Base-by-base conservation (phyloP, 2,888 invertebrate species). In the Hypsopygia costalis region DNA sequence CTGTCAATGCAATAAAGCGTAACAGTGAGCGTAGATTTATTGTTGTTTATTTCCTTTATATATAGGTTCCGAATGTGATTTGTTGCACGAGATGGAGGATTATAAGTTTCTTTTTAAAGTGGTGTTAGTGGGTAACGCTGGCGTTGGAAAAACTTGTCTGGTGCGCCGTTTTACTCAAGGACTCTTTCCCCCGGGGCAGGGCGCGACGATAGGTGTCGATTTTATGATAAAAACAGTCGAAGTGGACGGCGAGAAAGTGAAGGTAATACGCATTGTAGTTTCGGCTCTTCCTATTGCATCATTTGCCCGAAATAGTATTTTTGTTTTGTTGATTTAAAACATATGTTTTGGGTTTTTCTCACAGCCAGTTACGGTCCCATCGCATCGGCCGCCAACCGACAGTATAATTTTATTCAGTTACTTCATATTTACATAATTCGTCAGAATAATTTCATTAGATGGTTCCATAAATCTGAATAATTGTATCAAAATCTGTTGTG, bases 191-290 rank as follows among this genome's bases (percentile, higher is more conserved):
- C 98, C 98, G 22, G 98, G 98, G 8, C 98, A 99, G 89, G 98
- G 98, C 56, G 98, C 98, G 41, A 99, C 98, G 1, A 99, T 99
- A 65, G 98, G 98, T 42, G 98, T 99, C 16, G 99, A 99, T 91
- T 99, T 99, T 80, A 98, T 99, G 98, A 98, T 99, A 49, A 99
- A 99, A 90, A 98, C 98, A 39, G 97, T 99, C 6, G 98, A 98
- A 91, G 96, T 99, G 42, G 98, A 97, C 65, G 96, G 96, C 69
- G 96, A 97, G 83, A 96, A 96, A 93, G 95, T 97, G 61, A 97
- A 97, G 92, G 95, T 96, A 89, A 80, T 51, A 36, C 44, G 39
- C 37, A 41, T 33, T 32, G 34, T 36, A 34, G 44, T 32, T n/a
- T 39, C 11, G n/a, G 10, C 9, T 32, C 38, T 36, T 52, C 40